Base-by-base conservation (phyloP, 2,888 invertebrate species). In the Cepaea hortensis region DNA sequence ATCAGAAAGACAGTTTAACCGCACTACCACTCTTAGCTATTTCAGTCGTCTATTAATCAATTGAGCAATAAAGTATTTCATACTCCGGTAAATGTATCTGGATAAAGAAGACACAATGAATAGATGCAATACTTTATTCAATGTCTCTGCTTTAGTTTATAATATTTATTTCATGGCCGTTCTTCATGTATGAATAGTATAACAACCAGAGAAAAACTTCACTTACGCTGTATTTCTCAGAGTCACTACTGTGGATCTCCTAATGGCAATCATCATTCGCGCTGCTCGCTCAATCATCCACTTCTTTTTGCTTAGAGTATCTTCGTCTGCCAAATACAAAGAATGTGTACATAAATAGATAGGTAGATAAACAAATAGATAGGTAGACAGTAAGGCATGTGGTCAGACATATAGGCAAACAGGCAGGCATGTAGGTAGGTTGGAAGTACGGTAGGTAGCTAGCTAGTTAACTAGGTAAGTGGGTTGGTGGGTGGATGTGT, bases 211-310 rank as follows among this genome's bases (percentile, higher is more conserved):
- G 35, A 35, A 35, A 35, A 35, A 35, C 35, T 35, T 35, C 5
- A 62, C 76, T 84, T 76, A 84, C 84, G 11, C 48, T 48, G 65
- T 6, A 75, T 76, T 84, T 65, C 68, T 35, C 5, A 84, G 84
- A n/a, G 61, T 65, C 7, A 48, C 35, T 20, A 84, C 48, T 18
- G 68, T 18, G 13, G 84, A 84, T 20, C n/a, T 35, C 20, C 73
- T 62, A 9, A 84, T 61, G 2, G 5, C 68, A n/a, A 84, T 76
- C 76, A 84, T 73, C 3, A 84, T 23, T 23, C 84, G 62, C 13
- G 62, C 84, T 20, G 84, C 75, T 23, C 84, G 11, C 46, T 75
- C 84, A n/a, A 84, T 76, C 84, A 76, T 84, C 62, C 48, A 70
- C 65, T 68, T 72, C 70, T 81, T 81, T 72, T 79, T 79, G 61